Evolutionary conservation across 2,797 vertebrate genomes (phyloP), one percentile per base, ranked within the genome.

Genomic region (Pteropus rufus): DNA sequence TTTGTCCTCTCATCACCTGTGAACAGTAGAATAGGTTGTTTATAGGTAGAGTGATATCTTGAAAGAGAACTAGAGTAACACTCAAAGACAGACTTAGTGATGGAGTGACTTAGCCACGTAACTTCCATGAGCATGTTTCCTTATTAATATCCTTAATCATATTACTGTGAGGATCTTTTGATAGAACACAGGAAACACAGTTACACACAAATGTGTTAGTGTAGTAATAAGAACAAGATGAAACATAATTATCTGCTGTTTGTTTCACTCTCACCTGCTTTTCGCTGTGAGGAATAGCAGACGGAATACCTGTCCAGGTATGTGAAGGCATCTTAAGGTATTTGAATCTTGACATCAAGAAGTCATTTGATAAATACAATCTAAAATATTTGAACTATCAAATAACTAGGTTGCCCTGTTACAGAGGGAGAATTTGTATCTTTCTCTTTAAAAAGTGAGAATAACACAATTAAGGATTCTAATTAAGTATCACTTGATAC

Each of bases 301-400:
- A 88, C 77, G n/a, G 23, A 49, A 75, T 26, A 12, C 19, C 52
- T 75, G 19, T 18, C 3, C 39, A 19, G 6, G 44, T 44, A 52
- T 54, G 23, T 54, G 60, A 34, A 64, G 60, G 29, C 16, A 29
- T 31, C 54, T 85, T 34, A 60, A 49, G 41, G n/a, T 5, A 24
- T 72, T 83, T 94, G 52, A 91, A 91, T 52, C 36, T 89, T 84
- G 54, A 82, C 29, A 82, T 88, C 26, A 84, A 75, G 12, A 91
- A 85, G 29, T 62, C 64, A 86, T 58, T 93, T 93, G 83, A 85
- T 77, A 85, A 93, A 93, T 52, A 62, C 10, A 11, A 56, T 64
- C 54, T 82, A 18, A 96, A 77, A 83, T 49, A 39, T 41, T 81
- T 60, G 24, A 94, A 79, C 36, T 54, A 52, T 73, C 54, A 62